Conservation (phyloP, 2,797 vertebrate species). For the Crax fasciolata region DNA sequence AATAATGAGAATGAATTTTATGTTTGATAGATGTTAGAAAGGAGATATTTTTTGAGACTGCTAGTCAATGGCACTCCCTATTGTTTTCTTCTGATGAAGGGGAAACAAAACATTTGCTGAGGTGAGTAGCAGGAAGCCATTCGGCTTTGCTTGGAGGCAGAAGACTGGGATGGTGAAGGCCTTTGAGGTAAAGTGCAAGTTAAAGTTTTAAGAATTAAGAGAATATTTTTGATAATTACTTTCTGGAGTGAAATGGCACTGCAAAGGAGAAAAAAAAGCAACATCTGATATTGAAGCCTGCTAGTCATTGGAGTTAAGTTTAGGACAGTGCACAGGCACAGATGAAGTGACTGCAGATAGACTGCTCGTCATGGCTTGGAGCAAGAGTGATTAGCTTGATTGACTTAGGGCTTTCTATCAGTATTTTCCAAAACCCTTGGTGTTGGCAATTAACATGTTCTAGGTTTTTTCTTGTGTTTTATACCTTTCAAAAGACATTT, state of each 20-base stretch:
- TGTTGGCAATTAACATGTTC: not conserved
- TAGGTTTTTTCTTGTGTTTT: not conserved
- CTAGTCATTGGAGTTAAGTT: not conserved
- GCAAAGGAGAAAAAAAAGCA: not conserved
- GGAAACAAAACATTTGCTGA: not conserved
- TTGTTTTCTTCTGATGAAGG: not conserved
- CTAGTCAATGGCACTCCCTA: not conserved
- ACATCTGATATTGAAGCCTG: rapidly evolving
- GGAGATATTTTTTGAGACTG: not conserved
- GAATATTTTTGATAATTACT: not conserved
- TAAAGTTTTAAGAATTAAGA: not conserved
- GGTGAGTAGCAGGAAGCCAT: not conserved
- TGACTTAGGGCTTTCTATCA: not conserved
- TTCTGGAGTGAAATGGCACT: not conserved
- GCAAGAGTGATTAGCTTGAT: not conserved
- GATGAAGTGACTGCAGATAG: not conserved
- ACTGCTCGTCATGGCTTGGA: not conserved
- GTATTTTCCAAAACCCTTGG: not conserved
- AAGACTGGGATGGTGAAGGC: not conserved
- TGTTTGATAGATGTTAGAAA: rapidly evolving
- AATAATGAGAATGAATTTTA: not conserved
- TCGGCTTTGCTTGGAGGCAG: not conserved
- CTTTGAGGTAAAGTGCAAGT: not conserved
- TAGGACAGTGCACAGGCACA: too few relatives aligned
- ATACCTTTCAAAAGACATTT: not conserved